Evolutionary conservation across 1,140 invertebrate genomes (phyloP).

Genomic region (Hyles euphorbiae): DNA sequence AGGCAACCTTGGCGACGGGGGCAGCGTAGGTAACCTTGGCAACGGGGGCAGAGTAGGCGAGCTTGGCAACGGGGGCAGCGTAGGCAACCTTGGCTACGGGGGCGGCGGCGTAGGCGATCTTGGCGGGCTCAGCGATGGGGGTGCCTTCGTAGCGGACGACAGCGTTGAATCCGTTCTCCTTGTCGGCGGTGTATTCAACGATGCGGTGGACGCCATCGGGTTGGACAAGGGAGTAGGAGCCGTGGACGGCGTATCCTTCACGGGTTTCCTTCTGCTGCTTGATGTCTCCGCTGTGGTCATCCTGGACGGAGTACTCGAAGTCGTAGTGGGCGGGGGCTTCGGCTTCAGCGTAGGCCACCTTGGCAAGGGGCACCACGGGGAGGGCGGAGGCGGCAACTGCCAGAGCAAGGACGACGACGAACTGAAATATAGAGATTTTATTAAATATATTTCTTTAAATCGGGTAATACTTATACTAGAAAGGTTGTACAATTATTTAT

Average conservation of each 20-base stretch:
- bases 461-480: not conserved
- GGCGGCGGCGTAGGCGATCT: constrained; percentile 28
- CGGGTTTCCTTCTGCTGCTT: constrained; percentile 66
- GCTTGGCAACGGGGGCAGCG: constrained; percentile 23
- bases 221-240: constrained; percentile 78
- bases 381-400: constrained; percentile 44
- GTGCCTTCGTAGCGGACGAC: constrained; percentile 49
- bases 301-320: constrained; percentile 81
- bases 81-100: constrained; percentile 36
- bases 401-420: constrained; percentile 34
- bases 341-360: constrained; percentile 54
- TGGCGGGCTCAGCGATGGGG: constrained; percentile 17
- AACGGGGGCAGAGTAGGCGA: constrained; percentile 30
- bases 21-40: constrained; percentile 33
- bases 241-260: constrained; percentile 78
- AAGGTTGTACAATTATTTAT: no score
- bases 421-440: constrained; percentile 3
- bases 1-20: constrained; percentile 30
- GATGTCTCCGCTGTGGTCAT: constrained; percentile 72
- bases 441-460: not conserved
- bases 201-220: constrained; percentile 76
- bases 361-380: constrained; percentile 39
- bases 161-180: constrained; percentile 50
- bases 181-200: constrained; percentile 77
- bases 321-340: constrained; percentile 80